These are phyloP conservation scores for Atta cephalotes DNA, from an alignment of 1,140 invertebrate species.

Conservation along the genomic window DNA sequence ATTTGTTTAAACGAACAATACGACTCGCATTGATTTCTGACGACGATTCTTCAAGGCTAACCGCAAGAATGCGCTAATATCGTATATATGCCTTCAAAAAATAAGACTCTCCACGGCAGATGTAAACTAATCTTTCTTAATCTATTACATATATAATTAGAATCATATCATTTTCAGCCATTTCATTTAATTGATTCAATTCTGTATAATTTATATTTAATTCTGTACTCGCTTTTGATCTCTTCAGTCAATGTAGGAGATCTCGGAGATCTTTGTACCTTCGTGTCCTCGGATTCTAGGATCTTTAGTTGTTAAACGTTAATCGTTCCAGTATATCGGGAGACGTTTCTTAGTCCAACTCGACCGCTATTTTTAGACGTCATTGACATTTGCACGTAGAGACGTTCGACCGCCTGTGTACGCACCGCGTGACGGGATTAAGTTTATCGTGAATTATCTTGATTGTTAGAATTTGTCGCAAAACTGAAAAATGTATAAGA, in stretches of 20 bases:
- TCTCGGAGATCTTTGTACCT: slow-evolving; percentile 22
- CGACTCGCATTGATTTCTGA: slow-evolving; percentile 70
- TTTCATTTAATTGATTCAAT: background rate
- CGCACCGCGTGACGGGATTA: slow-evolving; percentile 40
- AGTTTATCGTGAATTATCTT: slow-evolving; percentile 28
- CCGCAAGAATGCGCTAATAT: slow-evolving; percentile 59
- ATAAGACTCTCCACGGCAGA: background rate
- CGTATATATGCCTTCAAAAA: background rate
- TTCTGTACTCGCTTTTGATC: background rate
- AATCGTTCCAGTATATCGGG: slow-evolving; percentile 62
- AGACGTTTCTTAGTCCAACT: slow-evolving; percentile 26
- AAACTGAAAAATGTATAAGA: background rate
- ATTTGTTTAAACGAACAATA: slow-evolving; percentile 70
- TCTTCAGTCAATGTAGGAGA: background rate
- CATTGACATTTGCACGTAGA: slow-evolving; percentile 79
- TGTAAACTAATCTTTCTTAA: slow-evolving; percentile 13
- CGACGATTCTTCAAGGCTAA: slow-evolving; percentile 58
- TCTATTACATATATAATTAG: slow-evolving; percentile 1
- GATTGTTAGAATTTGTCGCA: background rate
- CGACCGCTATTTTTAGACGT: slow-evolving; percentile 77
- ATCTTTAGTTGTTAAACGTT: slow-evolving; percentile 35
- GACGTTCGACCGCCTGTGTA: slow-evolving; percentile 47
- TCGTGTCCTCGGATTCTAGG: slow-evolving; percentile 27
- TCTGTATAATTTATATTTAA: background rate
- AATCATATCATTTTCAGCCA: background rate